Evolutionary conservation across 1,140 invertebrate species (phyloP).

Genomic region (Drosophila tristis): DNA sequence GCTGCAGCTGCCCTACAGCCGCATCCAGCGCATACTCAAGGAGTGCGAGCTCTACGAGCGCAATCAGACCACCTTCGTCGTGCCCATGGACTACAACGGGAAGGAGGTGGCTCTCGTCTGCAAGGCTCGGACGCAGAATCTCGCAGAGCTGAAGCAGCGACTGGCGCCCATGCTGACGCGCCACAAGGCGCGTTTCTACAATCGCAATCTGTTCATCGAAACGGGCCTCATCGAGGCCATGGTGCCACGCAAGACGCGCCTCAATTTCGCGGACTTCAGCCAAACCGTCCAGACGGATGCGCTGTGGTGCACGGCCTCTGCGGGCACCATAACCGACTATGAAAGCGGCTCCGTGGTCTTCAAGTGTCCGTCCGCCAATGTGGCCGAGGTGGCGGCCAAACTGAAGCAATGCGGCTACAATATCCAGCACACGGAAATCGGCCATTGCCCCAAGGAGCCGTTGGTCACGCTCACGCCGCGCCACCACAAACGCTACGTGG

Average conservation of each 20-base stretch:
- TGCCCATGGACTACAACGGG: slow-evolving; percentile 41
- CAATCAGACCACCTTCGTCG: slow-evolving; percentile 16
- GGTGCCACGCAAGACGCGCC: slow-evolving; percentile 9
- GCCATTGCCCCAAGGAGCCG: slow-evolving; percentile 30
- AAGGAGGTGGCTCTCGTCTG: slow-evolving; percentile 47
- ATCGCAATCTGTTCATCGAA: slow-evolving; percentile 41
- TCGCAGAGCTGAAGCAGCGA: slow-evolving; percentile 27
- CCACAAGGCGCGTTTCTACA: slow-evolving; percentile 37
- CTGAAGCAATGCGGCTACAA: slow-evolving; percentile 49
- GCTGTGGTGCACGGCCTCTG: slow-evolving; percentile 46
- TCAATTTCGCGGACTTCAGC: slow-evolving; percentile 18
- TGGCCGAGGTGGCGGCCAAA: slow-evolving; percentile 32
- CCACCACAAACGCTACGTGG: slow-evolving; percentile 29
- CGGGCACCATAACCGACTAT: slow-evolving; percentile 20
- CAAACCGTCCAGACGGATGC: slow-evolving; percentile 46
- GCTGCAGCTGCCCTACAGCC: slow-evolving; percentile 35
- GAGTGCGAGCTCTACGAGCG: slow-evolving; percentile 51
- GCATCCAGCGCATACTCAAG: slow-evolving; percentile 37
- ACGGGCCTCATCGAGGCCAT: slow-evolving; percentile 51
- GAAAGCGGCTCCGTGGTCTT: slow-evolving; percentile 42
- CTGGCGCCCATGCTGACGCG: slow-evolving; percentile 29
- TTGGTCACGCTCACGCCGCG: slow-evolving; percentile 17
- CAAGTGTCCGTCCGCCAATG: slow-evolving; percentile 41
- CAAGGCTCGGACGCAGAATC: slow-evolving; percentile 46
- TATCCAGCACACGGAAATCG: slow-evolving; percentile 37